Conservation (phyloP, 2,888 invertebrate genomes). For the Syrista parreyssii region DNA sequence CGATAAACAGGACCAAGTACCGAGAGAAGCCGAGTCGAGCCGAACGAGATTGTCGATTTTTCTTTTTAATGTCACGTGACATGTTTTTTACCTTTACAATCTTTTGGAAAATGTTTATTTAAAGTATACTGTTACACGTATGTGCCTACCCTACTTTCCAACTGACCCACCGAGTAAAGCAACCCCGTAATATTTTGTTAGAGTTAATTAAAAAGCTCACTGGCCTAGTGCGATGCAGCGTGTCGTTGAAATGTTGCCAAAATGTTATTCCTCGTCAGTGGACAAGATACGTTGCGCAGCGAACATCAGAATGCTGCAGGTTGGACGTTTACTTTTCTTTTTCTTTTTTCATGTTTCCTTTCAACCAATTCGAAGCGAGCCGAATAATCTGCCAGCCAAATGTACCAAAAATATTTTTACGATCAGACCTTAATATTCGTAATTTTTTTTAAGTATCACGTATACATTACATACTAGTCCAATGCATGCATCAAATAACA, state of each 20-base stretch:
- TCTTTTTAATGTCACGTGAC: too few species aligned
- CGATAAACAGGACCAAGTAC: background rate
- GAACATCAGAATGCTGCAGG: constrained; percentile 23
- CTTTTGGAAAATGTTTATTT: too few species aligned
- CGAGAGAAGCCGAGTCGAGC: background rate
- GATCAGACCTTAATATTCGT: background rate
- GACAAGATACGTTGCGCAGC: constrained; percentile 25
- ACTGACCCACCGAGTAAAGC: constrained; percentile 26
- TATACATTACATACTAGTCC: constrained; percentile 4
- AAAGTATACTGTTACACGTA: too few species aligned
- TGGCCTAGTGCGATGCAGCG: constrained; percentile 9
- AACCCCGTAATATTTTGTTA: constrained; percentile 28
- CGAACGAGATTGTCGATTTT: too few species aligned
- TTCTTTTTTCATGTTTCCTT: background rate
- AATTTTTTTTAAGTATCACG: background rate
- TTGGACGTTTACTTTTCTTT: background rate
- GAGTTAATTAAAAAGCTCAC: constrained; percentile 42
- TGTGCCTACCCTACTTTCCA: background rate
- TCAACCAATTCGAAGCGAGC: background rate
- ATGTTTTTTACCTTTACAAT: too few species aligned
- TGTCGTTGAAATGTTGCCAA: constrained; percentile 45
- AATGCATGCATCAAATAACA: background rate
- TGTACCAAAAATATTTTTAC: background rate
- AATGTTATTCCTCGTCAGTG: constrained; percentile 31
- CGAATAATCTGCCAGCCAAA: background rate